phyloP scores from a whole-genome alignment of 2,888 invertebrate genomes.

The Onthophagus sagittarius region DNA sequence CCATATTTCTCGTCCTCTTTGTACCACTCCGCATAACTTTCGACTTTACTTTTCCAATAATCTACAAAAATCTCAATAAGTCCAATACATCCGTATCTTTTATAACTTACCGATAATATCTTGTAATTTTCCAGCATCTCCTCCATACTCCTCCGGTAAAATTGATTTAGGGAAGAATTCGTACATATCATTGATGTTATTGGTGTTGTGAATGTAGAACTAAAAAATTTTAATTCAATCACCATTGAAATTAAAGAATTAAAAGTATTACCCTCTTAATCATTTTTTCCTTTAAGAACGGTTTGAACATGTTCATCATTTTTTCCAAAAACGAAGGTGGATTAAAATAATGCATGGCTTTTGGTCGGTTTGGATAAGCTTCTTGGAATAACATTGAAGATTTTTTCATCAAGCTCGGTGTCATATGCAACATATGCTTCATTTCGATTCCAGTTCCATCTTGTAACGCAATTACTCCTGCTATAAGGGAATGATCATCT shows the following conservation, averaged over 20 bases:
- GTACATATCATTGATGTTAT: slow-evolving; percentile 54
- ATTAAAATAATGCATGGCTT: slow-evolving; percentile 58
- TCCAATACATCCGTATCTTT: slow-evolving; percentile 8
- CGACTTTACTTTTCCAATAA: slow-evolving; percentile 53
- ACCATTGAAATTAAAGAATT: background rate
- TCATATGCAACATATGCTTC: slow-evolving; percentile 50
- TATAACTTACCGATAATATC: slow-evolving; percentile 50
- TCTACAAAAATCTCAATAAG: slow-evolving; percentile 35
- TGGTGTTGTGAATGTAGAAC: slow-evolving; percentile 51
- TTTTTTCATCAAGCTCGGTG: slow-evolving; percentile 58
- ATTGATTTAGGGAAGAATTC: slow-evolving; percentile 56
- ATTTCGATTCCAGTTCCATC: slow-evolving; percentile 56
- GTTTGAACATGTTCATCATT: slow-evolving; percentile 55
- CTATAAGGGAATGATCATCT: slow-evolving; percentile 57
- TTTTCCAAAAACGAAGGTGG: slow-evolving; percentile 57
- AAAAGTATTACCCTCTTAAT: slow-evolving; percentile 52
- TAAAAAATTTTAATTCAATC: slow-evolving; percentile 40
- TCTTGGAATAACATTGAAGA: slow-evolving; percentile 50
- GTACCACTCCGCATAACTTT: slow-evolving; percentile 52
- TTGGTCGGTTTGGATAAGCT: slow-evolving; percentile 58
- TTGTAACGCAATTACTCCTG: slow-evolving; percentile 54
- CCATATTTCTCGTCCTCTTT: slow-evolving; percentile 50
- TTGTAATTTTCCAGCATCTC: slow-evolving; percentile 54
- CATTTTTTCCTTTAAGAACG: slow-evolving; percentile 61
- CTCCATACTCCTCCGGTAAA: slow-evolving; percentile 65